Evolutionary conservation across 2,113 vertebrate genomes (phyloP).

Genomic region (Python bivittatus): DNA sequence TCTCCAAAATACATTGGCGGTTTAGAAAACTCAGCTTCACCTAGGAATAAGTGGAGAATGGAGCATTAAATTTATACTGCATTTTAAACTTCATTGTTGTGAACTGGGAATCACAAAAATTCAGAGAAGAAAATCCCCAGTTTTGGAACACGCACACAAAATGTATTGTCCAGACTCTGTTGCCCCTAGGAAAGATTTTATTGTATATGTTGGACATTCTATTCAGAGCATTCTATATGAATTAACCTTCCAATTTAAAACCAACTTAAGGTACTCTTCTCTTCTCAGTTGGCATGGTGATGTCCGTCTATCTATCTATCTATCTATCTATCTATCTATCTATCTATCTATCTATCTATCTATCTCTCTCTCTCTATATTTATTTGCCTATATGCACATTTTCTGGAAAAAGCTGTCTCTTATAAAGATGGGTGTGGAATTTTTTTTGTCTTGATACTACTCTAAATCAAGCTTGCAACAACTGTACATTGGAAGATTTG

Average conservation of each 20-base stretch:
- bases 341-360: too few species aligned
- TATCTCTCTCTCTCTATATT: too few species aligned
- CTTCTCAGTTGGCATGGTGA: background rate
- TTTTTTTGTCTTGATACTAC: background rate
- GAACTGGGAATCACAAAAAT: background rate
- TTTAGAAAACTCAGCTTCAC: background rate
- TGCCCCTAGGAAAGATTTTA: constrained; percentile 14
- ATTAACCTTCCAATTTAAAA: background rate
- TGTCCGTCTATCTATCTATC: too few species aligned
- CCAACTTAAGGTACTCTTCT: background rate
- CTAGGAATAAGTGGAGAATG: too few species aligned
- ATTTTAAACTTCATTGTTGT: background rate
- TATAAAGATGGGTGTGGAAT: background rate
- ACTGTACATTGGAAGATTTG: background rate
- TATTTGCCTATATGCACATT: background rate
- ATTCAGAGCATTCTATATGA: background rate
- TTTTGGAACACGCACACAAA: background rate
- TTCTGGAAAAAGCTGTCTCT: background rate
- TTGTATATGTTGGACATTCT: constrained; percentile 1
- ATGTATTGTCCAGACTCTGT: background rate
- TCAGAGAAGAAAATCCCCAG: background rate
- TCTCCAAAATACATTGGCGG: background rate
- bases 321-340: too few species aligned
- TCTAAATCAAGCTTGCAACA: background rate
- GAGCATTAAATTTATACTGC: background rate